phyloP scores from a whole-genome alignment of 1,140 invertebrate genomes.

The Lepidurus arcticus region DNA sequence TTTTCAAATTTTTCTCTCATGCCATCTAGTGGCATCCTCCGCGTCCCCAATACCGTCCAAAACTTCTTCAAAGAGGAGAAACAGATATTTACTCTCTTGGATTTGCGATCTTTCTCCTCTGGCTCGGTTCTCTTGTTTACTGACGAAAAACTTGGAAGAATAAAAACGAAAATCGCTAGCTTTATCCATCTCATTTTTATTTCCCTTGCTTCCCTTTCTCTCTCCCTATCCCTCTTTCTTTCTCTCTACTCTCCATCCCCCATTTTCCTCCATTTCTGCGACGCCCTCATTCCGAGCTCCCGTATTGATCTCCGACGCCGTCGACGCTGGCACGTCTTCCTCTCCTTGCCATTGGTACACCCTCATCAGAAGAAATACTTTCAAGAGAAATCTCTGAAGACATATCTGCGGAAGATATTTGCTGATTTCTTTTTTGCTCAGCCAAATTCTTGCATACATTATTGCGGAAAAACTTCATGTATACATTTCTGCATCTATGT shows the following conservation, averaged over 20 bases:
- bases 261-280: conserved; percentile 26
- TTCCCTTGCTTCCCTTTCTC: not conserved
- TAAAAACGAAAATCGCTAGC: conserved; percentile 1
- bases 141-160: not conserved
- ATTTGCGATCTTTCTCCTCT: not conserved
- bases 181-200: conserved; percentile 1
- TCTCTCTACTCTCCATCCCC: conserved; percentile 7
- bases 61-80: not conserved
- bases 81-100: conserved; percentile 10
- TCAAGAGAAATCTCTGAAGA: not conserved
- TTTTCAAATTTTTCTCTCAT: not conserved
- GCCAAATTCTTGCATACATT: too few species aligned
- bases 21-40: not conserved
- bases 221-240: not conserved
- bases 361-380: conserved; percentile 5
- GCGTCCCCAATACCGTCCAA: not conserved
- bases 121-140: not conserved
- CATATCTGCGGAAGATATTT: too few species aligned
- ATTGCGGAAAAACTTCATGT: too few species aligned
- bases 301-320: conserved; percentile 20
- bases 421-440: too few species aligned
- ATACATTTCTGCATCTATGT: too few species aligned
- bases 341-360: conserved; percentile 9
- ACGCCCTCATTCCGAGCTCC: conserved; percentile 20
- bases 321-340: conserved; percentile 5